Evolutionary conservation across 2,888 invertebrate genomes (phyloP).

Genomic region (Watsonalla binaria): DNA sequence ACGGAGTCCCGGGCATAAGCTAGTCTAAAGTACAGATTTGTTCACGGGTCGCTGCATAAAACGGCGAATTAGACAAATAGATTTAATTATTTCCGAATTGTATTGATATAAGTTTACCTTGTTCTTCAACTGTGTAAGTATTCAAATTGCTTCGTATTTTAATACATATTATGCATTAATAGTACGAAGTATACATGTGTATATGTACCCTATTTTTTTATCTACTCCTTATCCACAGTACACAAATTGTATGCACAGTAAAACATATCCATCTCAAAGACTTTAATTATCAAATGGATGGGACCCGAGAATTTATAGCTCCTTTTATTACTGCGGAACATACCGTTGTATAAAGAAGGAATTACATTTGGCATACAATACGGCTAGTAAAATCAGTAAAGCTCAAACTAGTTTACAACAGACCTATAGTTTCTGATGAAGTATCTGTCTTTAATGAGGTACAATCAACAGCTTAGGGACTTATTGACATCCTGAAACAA

Average conservation of each 20-base stretch:
- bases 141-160: background rate
- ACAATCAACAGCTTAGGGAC: too few relatives aligned
- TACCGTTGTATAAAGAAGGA: background rate
- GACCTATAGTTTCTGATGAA: too few relatives aligned
- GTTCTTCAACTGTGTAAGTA: constrained; percentile 16
- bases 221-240: background rate
- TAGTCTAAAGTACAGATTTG: too few relatives aligned
- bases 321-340: background rate
- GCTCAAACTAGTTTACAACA: too few relatives aligned
- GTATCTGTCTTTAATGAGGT: too few relatives aligned
- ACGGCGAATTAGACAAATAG: too few relatives aligned
- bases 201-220: background rate
- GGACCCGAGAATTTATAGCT: background rate
- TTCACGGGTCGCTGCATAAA: too few relatives aligned
- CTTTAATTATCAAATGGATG: background rate
- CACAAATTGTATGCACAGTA: background rate
- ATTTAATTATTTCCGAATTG: too few relatives aligned
- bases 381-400: background rate
- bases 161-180: too few relatives aligned
- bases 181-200: too few relatives aligned
- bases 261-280: constrained; percentile 1
- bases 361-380: background rate
- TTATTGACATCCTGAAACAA: too few relatives aligned
- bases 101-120: constrained; percentile 12
- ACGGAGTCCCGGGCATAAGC: too few relatives aligned